Percentiles rank a stretch among this genome's conserved stretches.
Evolutionary conservation across 1,140 invertebrate genomes (phyloP).

Genomic region (Helicoverpa zea): DNA sequence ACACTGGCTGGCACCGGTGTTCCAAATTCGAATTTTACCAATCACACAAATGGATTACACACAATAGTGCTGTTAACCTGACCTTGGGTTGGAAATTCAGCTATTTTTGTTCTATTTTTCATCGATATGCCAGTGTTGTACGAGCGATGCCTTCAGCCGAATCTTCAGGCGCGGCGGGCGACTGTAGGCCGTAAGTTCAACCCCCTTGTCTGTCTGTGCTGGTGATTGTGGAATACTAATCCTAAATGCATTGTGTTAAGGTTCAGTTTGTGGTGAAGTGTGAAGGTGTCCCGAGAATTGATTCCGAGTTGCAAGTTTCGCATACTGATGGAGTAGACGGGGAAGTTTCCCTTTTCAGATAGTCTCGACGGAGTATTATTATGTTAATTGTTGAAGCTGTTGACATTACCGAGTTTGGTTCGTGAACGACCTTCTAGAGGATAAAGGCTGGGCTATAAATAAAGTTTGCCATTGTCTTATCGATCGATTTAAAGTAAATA

Average conservation of each 20-base stretch:
- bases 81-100: slow-evolving; percentile 54
- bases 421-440: slow-evolving; percentile 54
- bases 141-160: slow-evolving; percentile 69
- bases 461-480: slow-evolving; percentile 28
- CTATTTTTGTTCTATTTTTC: slow-evolving; percentile 52
- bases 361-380: slow-evolving; percentile 47
- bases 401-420: slow-evolving; percentile 56
- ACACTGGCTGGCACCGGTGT: slow-evolving; percentile 75
- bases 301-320: slow-evolving; percentile 56
- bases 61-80: slow-evolving; percentile 71
- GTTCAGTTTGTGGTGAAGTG: slow-evolving; percentile 48
- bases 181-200: slow-evolving; percentile 74
- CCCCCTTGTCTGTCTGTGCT: slow-evolving; percentile 49
- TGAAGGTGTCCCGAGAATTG: slow-evolving; percentile 48
- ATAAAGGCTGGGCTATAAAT: slow-evolving; percentile 47
- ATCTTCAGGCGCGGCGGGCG: slow-evolving; percentile 65
- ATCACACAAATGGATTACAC: slow-evolving; percentile 67
- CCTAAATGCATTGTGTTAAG: slow-evolving; percentile 45
- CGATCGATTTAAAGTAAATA: slow-evolving; percentile 36
- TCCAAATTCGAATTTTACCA: slow-evolving; percentile 61
- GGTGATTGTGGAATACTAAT: slow-evolving; percentile 51
- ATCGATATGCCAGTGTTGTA: slow-evolving; percentile 75
- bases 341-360: slow-evolving; percentile 58
- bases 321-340: slow-evolving; percentile 57
- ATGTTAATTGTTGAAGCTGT: slow-evolving; percentile 50